phyloP scores from a whole-genome alignment of 2,113 vertebrate genomes.

The Dendropsophus ebraccatus region DNA sequence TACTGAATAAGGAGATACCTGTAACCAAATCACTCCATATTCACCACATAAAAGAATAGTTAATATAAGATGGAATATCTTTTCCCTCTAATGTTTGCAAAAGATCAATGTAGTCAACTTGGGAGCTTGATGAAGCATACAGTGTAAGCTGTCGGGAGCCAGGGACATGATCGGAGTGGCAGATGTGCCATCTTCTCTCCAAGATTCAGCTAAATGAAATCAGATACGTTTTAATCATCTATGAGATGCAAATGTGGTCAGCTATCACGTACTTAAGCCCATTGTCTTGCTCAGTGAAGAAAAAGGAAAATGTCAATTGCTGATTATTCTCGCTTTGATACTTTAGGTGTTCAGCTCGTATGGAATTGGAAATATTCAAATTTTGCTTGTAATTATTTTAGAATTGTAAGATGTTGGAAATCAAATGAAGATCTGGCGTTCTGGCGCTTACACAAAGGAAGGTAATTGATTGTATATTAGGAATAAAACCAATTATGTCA shows the following conservation, averaged over 20 bases:
- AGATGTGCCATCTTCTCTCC: constrained; percentile 69
- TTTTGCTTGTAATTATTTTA: constrained; percentile 12
- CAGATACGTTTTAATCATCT: constrained; percentile 75
- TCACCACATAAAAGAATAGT: constrained; percentile 63
- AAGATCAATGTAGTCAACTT: constrained; percentile 59
- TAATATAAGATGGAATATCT: neutral
- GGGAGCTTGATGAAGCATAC: constrained; percentile 57
- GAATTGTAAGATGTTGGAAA: neutral
- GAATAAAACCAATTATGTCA: neutral
- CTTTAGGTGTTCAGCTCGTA: neutral
- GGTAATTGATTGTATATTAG: neutral
- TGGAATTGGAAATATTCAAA: neutral
- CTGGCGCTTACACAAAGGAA: neutral
- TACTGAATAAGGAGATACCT: neutral
- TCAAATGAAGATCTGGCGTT: neutral
- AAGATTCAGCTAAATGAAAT: constrained; percentile 73
- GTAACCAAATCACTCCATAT: neutral
- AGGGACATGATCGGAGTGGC: constrained; percentile 58
- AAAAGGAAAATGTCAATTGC: constrained; percentile 65
- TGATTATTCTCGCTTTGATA: constrained; percentile 22
- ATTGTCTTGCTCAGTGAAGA: constrained; percentile 71
- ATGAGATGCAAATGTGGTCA: constrained; percentile 81
- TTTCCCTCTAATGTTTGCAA: constrained; percentile 59
- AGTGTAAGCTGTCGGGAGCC: constrained; percentile 67
- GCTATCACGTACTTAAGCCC: constrained; percentile 65